A percentile compares a stretch with the other conserved stretches of the same genome.
Evolutionary conservation across 2,113 vertebrate species (phyloP).

Genomic region (Tachycineta bicolor): DNA sequence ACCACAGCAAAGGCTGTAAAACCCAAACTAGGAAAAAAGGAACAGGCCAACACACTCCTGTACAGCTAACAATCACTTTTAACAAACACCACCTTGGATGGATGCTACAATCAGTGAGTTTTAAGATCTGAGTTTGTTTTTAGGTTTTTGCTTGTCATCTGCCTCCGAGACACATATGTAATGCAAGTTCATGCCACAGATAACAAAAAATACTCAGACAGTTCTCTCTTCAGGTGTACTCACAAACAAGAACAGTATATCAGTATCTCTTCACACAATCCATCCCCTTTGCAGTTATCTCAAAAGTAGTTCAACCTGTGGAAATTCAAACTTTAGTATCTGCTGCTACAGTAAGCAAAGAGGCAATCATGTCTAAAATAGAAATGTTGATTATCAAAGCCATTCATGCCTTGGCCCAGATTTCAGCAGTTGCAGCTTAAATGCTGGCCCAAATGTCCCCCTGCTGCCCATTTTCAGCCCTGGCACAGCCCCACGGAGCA

Average conservation of each 20-base stretch:
- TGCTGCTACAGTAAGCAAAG: not conserved
- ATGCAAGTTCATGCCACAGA: not conserved
- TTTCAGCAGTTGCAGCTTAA: not conserved
- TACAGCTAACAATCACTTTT: not conserved
- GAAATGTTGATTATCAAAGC: not conserved
- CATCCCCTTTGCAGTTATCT: not conserved
- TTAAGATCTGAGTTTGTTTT: not conserved
- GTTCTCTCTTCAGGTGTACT: not conserved
- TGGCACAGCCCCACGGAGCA: accelerated
- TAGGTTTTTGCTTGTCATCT: not conserved
- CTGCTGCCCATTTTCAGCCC: not conserved
- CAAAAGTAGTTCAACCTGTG: not conserved
- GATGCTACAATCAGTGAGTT: not conserved
- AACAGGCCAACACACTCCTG: not conserved
- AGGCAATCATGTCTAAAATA: not conserved
- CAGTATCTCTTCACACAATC: not conserved
- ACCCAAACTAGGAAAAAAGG: not conserved
- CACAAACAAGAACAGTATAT: not conserved
- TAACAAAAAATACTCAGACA: not conserved
- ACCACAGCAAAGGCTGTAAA: not conserved
- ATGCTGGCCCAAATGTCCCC: not conserved
- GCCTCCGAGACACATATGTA: not conserved
- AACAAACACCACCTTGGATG: not conserved
- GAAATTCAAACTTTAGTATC: not conserved
- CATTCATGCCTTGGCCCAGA: not conserved